A percentile compares a stretch with the other conserved stretches of the same genome.
Evolutionary conservation across 2,113 vertebrate genomes (phyloP).

Genomic region (Plestiodon gilberti): DNA sequence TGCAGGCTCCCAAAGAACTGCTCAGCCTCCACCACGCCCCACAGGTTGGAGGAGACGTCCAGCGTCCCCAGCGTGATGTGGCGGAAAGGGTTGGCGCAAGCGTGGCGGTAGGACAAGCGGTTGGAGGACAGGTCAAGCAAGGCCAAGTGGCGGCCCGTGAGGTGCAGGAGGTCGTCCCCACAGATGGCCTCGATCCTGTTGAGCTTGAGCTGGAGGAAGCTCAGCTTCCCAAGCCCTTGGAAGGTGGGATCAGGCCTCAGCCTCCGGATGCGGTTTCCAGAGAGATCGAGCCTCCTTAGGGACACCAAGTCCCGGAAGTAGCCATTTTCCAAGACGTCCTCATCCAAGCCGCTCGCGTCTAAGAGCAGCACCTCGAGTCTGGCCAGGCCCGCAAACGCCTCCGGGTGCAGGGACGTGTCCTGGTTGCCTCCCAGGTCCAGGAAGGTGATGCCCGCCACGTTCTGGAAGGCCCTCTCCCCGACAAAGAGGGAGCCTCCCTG

Average conservation of each 20-base stretch:
- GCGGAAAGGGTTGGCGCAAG: slow-evolving; percentile 43
- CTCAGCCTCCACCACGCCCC: background rate
- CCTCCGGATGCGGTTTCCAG: slow-evolving; percentile 29
- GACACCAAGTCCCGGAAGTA: slow-evolving; percentile 42
- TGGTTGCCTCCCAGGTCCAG: slow-evolving; percentile 57
- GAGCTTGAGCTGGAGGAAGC: slow-evolving; percentile 29
- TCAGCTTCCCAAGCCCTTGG: slow-evolving; percentile 12
- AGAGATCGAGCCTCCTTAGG: slow-evolving; percentile 45
- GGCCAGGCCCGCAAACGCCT: slow-evolving; percentile 35
- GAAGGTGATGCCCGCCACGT: slow-evolving; percentile 26
- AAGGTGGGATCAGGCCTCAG: slow-evolving; percentile 43
- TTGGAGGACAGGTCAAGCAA: slow-evolving; percentile 52
- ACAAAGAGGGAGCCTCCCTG: background rate
- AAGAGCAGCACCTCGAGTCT: slow-evolving; percentile 39
- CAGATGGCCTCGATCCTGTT: slow-evolving; percentile 45
- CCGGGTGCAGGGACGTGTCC: slow-evolving; percentile 26
- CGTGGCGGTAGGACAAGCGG: background rate
- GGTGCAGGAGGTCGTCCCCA: slow-evolving; percentile 32
- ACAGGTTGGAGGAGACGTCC: slow-evolving; percentile 50
- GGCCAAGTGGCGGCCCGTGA: slow-evolving; percentile 12
- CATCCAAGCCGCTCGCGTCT: slow-evolving; percentile 37
- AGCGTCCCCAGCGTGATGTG: slow-evolving; percentile 36
- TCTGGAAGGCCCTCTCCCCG: slow-evolving; percentile 37
- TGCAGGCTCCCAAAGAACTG: slow-evolving; percentile 25
- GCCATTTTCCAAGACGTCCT: slow-evolving; percentile 31